Evolutionary conservation across 2,888 invertebrate genomes (phyloP).

Genomic region (Tethea ocularis): DNA sequence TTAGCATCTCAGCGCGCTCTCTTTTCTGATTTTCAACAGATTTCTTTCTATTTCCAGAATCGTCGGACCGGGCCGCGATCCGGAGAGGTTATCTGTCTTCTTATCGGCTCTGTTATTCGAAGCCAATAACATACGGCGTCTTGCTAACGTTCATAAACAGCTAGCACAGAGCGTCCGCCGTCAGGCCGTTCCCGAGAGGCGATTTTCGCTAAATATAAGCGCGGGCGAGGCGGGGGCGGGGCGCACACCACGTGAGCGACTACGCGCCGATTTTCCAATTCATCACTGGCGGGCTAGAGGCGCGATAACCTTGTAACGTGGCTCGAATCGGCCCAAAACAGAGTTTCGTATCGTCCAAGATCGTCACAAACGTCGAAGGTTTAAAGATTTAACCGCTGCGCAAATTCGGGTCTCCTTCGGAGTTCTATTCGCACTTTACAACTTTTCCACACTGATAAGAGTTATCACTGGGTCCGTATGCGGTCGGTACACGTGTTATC

Average conservation of each 20-base stretch:
- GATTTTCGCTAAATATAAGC: constrained; percentile 84
- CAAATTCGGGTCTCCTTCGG: constrained; percentile 56
- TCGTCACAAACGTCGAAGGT: constrained; percentile 56
- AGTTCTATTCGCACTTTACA: constrained; percentile 65
- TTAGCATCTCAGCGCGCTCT: constrained; percentile 66
- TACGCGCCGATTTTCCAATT: constrained; percentile 84
- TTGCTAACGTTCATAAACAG: constrained; percentile 78
- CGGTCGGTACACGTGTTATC: constrained; percentile 32
- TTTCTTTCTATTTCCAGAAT: constrained; percentile 74
- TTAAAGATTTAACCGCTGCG: constrained; percentile 54
- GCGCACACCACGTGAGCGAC: constrained; percentile 81
- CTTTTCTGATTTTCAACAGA: constrained; percentile 50
- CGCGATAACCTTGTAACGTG: constrained; percentile 83
- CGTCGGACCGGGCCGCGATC: constrained; percentile 64
- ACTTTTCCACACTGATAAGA: constrained; percentile 76
- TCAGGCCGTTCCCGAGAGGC: constrained; percentile 80
- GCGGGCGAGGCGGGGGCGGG: constrained; percentile 77
- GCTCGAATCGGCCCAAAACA: constrained; percentile 68
- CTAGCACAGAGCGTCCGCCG: constrained; percentile 65
- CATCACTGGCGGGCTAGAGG: constrained; percentile 79
- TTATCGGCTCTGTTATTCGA: constrained; percentile 80
- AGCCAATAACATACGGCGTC: constrained; percentile 82
- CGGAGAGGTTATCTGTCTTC: constrained; percentile 78
- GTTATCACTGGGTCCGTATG: constrained; percentile 62
- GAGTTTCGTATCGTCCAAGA: constrained; percentile 63